Evolutionary conservation across 2,888 invertebrate genomes (phyloP), one percentile per base, ranked within the genome.

Genomic region (Macrophya alboannulata): DNA sequence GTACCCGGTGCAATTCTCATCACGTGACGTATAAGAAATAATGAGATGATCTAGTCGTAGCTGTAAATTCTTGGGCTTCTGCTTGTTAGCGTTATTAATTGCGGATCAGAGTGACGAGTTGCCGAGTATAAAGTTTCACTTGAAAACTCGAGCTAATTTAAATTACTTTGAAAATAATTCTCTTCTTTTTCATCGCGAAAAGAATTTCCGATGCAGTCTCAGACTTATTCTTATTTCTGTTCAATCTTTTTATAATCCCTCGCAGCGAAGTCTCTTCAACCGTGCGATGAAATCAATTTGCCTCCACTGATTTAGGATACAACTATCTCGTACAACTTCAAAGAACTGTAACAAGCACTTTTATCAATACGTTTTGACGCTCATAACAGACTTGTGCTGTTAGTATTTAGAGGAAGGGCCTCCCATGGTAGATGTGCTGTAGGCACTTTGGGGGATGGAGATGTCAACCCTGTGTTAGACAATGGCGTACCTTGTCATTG

Each of bases 381-480:
- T 81, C 81, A 59, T 40, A 81, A 59, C 59, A 81, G 62, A 81
- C 81, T 62, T 6, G 59, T 40, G 62, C 81, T 81, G 81, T 62
- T 81, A 62, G 59, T 81, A 81, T 81, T 81, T 81, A 81, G 81
- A 81, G n/a, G 21, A 15, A 77, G 55, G 59, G 59, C 43, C 81
- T 81, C 12, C 81, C 62, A 81, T 21, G 40, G 81, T 43, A 21
- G 62, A 59, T 62, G 15, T 81, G 81, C 81, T 62, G 43, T 40
- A 59, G 81, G 81, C 81, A 81, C 62, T 62, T 81, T 43, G 40
- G 62, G 81, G 81, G 62, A 40, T 40, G 81, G 62, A 62, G 81
- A 81, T 81, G 81, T 81, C 81, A 81, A 81, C 81, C 62, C 81
- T 81, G 81, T 62, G 81, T 81, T 81, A 81, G 81, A 81, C 81